Percentiles rank a stretch among this genome's conserved stretches.
phyloP scores from a whole-genome alignment of 37 sponge, comb jelly and placozoan genomes.

The Lycopodina hypogea region DNA sequence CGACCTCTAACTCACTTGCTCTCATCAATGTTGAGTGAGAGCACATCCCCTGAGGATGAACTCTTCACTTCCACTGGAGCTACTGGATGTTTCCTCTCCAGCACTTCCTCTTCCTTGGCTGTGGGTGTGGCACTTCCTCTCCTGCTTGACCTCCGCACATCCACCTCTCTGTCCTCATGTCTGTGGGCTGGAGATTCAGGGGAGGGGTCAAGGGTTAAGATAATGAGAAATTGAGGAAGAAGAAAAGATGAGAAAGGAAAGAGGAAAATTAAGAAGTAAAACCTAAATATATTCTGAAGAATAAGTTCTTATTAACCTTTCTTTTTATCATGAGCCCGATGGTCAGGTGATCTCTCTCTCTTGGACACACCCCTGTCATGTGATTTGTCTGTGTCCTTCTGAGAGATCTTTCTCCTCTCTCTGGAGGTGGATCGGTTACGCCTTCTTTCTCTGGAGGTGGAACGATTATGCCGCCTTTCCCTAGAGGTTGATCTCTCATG shows the following conservation, averaged over 20 bases:
- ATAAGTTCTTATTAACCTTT: not conserved
- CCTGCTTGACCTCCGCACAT: not conserved
- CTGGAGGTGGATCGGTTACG: constrained; percentile 8
- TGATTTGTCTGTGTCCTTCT: constrained; percentile 10
- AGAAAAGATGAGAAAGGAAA: too few species aligned
- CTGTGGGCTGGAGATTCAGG: not conserved
- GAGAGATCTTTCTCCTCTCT: constrained; percentile 5
- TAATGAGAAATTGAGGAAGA: too few species aligned
- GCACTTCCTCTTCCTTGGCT: constrained; percentile 3
- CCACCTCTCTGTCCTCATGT: not conserved
- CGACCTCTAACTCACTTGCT: constrained; percentile 77
- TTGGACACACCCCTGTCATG: constrained; percentile 1
- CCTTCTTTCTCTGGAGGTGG: constrained; percentile 12
- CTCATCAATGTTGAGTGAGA: constrained; percentile 76
- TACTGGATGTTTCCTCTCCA: not conserved
- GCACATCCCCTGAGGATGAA: constrained; percentile 12
- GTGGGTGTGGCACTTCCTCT: constrained; percentile 2
- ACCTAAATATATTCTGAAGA: too few species aligned
- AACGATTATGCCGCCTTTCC: constrained; percentile 11
- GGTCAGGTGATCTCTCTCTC: constrained; percentile 1
- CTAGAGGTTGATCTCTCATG: constrained; percentile 6
- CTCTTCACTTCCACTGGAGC: not conserved
- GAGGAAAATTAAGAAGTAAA: too few species aligned
- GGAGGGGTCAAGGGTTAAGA: too few species aligned
- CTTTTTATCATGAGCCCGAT: not conserved